These are phyloP conservation scores for Laothoe populi DNA, from an alignment of 2,888 invertebrate genomes.

Conservation along the genomic window DNA sequence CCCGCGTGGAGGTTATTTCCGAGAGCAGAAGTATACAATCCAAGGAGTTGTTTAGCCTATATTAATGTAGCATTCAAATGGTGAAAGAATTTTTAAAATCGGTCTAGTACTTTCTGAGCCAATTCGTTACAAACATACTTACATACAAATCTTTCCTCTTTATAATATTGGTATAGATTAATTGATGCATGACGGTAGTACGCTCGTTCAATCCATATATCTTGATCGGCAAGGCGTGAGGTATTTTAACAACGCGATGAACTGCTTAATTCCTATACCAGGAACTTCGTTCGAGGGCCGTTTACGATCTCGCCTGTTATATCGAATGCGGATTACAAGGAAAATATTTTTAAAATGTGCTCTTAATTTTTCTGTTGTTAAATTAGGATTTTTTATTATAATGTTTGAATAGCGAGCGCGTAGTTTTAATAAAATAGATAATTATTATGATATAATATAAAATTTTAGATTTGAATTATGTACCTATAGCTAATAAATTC, in stretches of 20 bases:
- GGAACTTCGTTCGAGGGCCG: slow-evolving; percentile 36
- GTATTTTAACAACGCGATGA: slow-evolving; percentile 27
- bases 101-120: too few relatives aligned
- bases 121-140: too few relatives aligned
- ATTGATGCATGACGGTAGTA: neutral
- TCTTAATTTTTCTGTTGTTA: neutral
- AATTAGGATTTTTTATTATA: neutral
- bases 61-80: too few relatives aligned
- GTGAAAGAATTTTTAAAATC: too few relatives aligned
- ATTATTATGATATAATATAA: too few relatives aligned
- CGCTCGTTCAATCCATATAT: neutral
- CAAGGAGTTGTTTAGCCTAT: too few relatives aligned
- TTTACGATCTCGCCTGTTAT: slow-evolving; percentile 43
- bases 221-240: slow-evolving; percentile 11
- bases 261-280: slow-evolving; percentile 39
- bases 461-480: too few relatives aligned
- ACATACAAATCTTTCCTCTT: neutral
- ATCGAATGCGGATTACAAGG: slow-evolving; percentile 22
- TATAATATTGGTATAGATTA: neutral
- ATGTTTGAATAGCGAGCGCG: too few relatives aligned
- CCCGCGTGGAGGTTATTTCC: too few relatives aligned
- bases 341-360: neutral
- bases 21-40: too few relatives aligned
- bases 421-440: too few relatives aligned
- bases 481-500: too few relatives aligned